phyloP scores from a whole-genome alignment of 1,140 invertebrate genomes.

The Drosophila santomea region DNA sequence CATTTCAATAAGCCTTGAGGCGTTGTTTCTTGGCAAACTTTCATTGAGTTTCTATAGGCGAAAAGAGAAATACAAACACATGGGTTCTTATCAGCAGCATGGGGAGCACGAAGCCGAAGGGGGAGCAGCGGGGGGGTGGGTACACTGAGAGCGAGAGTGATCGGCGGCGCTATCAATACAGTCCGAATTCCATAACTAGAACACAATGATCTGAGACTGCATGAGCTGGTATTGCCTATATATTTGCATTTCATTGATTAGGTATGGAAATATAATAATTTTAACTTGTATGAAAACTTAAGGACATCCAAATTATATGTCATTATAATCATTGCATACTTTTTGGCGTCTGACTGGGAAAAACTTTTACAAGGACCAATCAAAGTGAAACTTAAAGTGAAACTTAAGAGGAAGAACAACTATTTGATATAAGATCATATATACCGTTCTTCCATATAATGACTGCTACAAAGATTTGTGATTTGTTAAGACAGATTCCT shows the following conservation, averaged over 20 bases:
- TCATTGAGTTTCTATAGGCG: slow-evolving; percentile 77
- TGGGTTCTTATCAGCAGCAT: slow-evolving; percentile 52
- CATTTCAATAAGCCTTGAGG: slow-evolving; percentile 72
- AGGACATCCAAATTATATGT: no score
- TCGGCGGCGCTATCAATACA: slow-evolving; percentile 35
- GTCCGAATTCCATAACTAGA: slow-evolving; percentile 2
- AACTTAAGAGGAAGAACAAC: no score
- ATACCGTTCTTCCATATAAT: not conserved
- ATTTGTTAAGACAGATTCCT: no score
- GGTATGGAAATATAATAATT: no score
- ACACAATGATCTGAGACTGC: not conserved
- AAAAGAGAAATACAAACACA: slow-evolving; percentile 52
- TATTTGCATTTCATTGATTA: no score
- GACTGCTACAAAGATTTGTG: no score
- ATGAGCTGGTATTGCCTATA: no score
- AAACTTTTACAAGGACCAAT: not conserved
- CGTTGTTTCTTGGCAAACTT: slow-evolving; percentile 75
- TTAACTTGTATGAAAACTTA: no score
- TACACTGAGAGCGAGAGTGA: slow-evolving; percentile 54
- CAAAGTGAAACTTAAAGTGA: no score
- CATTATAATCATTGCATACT: not conserved
- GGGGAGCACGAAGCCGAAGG: slow-evolving; percentile 7
- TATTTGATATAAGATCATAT: not conserved
- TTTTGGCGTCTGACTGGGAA: not conserved
- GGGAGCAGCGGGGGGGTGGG: slow-evolving; percentile 13